Conservation (phyloP, 2,113 vertebrate species). For the Silurus glanis region DNA sequence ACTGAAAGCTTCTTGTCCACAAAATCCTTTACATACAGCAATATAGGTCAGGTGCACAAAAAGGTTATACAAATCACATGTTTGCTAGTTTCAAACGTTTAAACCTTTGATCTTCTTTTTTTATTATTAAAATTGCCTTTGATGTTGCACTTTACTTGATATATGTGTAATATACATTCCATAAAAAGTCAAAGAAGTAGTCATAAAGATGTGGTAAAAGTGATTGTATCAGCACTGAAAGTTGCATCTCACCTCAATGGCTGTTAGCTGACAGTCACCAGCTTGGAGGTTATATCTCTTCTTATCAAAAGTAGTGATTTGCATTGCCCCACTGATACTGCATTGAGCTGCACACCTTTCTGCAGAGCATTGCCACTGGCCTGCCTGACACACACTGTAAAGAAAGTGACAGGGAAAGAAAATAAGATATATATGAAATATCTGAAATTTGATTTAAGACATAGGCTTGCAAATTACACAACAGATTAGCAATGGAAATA, state of each 20-base stretch:
- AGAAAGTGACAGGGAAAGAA: neutral
- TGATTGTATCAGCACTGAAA: neutral
- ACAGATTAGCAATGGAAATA: neutral
- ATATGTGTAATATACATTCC: neutral
- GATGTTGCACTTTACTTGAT: neutral
- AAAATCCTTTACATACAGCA: conserved; percentile 73
- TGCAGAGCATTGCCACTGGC: conserved; percentile 80
- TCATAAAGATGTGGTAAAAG: conserved; percentile 20
- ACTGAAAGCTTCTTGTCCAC: conserved; percentile 76
- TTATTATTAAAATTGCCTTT: neutral
- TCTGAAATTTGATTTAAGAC: neutral
- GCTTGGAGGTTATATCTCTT: conserved; percentile 78
- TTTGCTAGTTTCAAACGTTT: neutral
- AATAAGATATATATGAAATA: neutral
- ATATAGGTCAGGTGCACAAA: neutral
- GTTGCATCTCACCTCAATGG: conserved; percentile 78
- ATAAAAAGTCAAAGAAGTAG: conserved; percentile 1
- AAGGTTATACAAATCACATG: neutral
- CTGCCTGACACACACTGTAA: conserved; percentile 76
- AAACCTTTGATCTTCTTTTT: neutral
- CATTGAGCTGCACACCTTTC: conserved; percentile 81
- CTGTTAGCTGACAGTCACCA: conserved; percentile 71
- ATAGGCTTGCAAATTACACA: neutral
- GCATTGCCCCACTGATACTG: conserved; percentile 73
- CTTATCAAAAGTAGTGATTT: conserved; percentile 84